Conservation (phyloP, 2,113 vertebrate genomes). For the Suncus etruscus region DNA sequence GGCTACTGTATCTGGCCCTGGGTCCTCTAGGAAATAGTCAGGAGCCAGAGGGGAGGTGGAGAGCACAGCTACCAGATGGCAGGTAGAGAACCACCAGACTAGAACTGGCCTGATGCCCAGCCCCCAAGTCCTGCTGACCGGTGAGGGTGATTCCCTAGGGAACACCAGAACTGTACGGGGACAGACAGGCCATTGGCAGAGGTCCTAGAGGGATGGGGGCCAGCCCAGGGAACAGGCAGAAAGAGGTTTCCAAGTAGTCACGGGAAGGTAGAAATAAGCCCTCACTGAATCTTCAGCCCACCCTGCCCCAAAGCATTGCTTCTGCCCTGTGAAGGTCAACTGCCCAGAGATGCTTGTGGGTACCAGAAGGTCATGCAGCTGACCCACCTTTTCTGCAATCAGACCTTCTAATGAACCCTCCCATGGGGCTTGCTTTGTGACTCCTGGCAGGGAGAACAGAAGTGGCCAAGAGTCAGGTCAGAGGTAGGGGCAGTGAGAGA, state of each 20-base stretch:
- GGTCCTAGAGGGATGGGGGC: neutral
- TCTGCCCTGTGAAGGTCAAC: neutral
- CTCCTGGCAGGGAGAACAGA: neutral
- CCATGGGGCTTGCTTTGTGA: neutral
- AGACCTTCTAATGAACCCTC: too few relatives aligned
- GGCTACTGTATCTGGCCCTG: neutral
- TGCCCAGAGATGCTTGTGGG: constrained; percentile 15
- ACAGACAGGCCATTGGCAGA: neutral
- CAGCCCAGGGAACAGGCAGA: neutral
- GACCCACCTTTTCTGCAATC: neutral
- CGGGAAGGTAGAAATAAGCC: neutral
- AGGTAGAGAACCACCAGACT: neutral
- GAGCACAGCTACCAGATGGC: constrained; percentile 62
- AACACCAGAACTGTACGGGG: neutral
- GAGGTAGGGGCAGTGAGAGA: neutral
- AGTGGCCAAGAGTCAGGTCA: neutral
- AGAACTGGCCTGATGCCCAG: constrained; percentile 56
- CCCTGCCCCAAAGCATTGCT: constrained; percentile 20
- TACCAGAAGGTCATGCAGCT: constrained; percentile 46
- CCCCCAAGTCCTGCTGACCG: constrained; percentile 24
- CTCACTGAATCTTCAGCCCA: neutral
- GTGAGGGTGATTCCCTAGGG: constrained; percentile 26
- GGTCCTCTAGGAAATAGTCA: neutral
- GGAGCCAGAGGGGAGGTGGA: constrained; percentile 10
- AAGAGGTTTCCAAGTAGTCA: neutral